Evolutionary conservation across 2,888 invertebrate genomes (phyloP).

Genomic region (Brenthis daphne): DNA sequence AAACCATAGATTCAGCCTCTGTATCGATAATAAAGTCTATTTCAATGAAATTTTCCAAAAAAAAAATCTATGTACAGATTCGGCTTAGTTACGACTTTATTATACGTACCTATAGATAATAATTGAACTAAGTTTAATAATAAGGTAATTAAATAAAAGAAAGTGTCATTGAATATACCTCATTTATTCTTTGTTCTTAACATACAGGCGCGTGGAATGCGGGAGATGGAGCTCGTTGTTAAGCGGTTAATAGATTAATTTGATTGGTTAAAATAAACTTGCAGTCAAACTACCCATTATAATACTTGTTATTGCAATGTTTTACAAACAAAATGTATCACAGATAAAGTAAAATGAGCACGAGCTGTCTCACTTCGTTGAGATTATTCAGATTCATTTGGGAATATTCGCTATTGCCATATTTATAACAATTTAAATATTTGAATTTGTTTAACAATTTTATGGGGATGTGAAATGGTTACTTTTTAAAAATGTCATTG

Average conservation of each 20-base stretch:
- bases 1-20: too few relatives aligned
- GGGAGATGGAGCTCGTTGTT: conserved; percentile 64
- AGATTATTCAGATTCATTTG: conserved; percentile 14
- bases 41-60: too few relatives aligned
- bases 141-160: conserved; percentile 1
- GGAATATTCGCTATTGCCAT: not conserved
- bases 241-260: conserved; percentile 57
- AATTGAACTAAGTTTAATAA: not conserved
- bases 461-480: too few relatives aligned
- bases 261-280: conserved; percentile 35
- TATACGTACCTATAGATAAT: too few relatives aligned
- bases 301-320: conserved; percentile 70
- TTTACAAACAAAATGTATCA: conserved; percentile 75
- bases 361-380: conserved; percentile 36
- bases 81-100: too few relatives aligned
- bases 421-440: not conserved
- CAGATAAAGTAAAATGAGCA: conserved; percentile 71
- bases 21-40: too few relatives aligned
- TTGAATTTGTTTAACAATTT: not conserved
- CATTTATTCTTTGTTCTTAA: conserved; percentile 74
- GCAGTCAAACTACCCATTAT: conserved; percentile 22
- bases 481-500: too few relatives aligned
- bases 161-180: conserved; percentile 57
- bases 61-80: too few relatives aligned
- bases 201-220: conserved; percentile 67